phyloP scores from a whole-genome alignment of 2,797 vertebrate genomes.

The Helostoma temminkii region DNA sequence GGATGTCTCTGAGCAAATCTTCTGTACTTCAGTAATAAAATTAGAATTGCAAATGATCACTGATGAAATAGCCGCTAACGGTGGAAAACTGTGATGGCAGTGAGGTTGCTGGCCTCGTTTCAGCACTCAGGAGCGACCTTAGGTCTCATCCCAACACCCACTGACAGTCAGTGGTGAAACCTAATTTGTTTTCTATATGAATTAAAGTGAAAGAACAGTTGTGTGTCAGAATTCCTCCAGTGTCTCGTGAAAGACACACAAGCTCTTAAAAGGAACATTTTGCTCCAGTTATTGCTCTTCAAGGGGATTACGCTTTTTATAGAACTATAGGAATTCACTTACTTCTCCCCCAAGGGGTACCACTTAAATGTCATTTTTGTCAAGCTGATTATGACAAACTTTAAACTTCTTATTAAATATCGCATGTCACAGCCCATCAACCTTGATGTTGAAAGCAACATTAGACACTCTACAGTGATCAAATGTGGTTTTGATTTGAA shows the following conservation, averaged over 20 bases:
- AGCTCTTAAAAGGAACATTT: slow-evolving; percentile 74
- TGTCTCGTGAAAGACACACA: slow-evolving; percentile 59
- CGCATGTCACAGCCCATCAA: slow-evolving; percentile 74
- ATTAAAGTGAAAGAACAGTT: slow-evolving; percentile 62
- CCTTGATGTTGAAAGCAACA: slow-evolving; percentile 69
- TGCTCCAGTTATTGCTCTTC: slow-evolving; percentile 72
- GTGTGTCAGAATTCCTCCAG: slow-evolving; percentile 44
- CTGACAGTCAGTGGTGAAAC: slow-evolving; percentile 28
- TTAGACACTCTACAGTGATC: slow-evolving; percentile 68
- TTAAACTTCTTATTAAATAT: slow-evolving; percentile 68
- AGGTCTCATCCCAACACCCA: slow-evolving; percentile 22
- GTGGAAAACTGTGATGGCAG: neutral
- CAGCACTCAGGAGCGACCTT: slow-evolving; percentile 8
- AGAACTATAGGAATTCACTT: slow-evolving; percentile 63
- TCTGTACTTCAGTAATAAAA: slow-evolving; percentile 50
- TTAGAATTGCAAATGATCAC: slow-evolving; percentile 49
- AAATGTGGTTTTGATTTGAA: slow-evolving; percentile 73
- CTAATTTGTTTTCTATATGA: slow-evolving; percentile 22
- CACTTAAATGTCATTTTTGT: slow-evolving; percentile 77
- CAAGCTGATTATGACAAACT: slow-evolving; percentile 73
- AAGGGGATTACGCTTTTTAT: slow-evolving; percentile 57
- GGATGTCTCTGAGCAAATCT: slow-evolving; percentile 34
- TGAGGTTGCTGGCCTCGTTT: slow-evolving; percentile 34
- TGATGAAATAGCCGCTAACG: slow-evolving; percentile 30
- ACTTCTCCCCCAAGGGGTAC: slow-evolving; percentile 71